Conservation (phyloP, 1,140 invertebrate genomes). For the Lycorma delicatula region DNA sequence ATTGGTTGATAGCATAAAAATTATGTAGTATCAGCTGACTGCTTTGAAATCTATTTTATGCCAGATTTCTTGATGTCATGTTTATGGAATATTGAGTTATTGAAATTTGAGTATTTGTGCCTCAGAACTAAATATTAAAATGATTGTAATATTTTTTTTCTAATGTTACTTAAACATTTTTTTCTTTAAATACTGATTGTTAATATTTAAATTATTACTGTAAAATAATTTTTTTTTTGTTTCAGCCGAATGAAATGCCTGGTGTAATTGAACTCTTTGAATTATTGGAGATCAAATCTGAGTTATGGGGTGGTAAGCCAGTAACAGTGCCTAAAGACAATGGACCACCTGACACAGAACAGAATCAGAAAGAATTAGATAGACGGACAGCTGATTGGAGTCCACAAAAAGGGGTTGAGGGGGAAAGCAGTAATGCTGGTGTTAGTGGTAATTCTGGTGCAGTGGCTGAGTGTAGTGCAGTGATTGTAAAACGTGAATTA, state of each 20-base stretch:
- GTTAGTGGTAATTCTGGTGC: slow-evolving; percentile 32
- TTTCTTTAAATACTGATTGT: too few species aligned
- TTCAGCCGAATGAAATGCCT: slow-evolving; percentile 68
- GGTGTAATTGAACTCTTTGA: slow-evolving; percentile 71
- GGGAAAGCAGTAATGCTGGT: slow-evolving; percentile 5
- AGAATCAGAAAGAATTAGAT: background rate
- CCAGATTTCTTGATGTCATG: too few species aligned
- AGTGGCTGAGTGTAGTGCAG: slow-evolving; percentile 18
- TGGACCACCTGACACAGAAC: background rate
- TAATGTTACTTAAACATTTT: too few species aligned
- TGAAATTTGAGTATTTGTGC: too few species aligned
- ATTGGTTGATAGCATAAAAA: too few species aligned
- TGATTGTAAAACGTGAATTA: slow-evolving; percentile 24
- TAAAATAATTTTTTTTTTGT: slow-evolving; percentile 28
- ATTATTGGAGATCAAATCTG: slow-evolving; percentile 72
- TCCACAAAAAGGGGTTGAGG: slow-evolving; percentile 32
- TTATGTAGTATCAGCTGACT: too few species aligned
- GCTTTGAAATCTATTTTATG: too few species aligned
- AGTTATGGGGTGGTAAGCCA: slow-evolving; percentile 45
- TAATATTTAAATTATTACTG: background rate
- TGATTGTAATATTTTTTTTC: too few species aligned
- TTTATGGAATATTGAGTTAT: too few species aligned
- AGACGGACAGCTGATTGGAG: background rate
- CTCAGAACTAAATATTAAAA: too few species aligned
- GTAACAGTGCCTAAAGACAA: slow-evolving; percentile 5